phyloP scores from a whole-genome alignment of 1,140 invertebrate species.

The Manduca sexta region DNA sequence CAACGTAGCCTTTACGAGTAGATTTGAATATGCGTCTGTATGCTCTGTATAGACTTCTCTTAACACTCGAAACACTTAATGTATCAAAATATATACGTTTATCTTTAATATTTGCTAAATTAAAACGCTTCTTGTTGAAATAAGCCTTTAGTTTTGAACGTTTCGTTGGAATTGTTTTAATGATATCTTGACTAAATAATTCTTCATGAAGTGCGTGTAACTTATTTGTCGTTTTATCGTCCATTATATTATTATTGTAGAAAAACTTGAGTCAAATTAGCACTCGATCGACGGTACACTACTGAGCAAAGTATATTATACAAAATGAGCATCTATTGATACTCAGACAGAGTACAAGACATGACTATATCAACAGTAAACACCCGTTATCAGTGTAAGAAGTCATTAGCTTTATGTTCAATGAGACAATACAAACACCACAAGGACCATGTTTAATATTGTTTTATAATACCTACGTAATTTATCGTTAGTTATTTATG shows the following conservation, averaged over 20 bases:
- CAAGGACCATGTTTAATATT: slow-evolving; percentile 11
- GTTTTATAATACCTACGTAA: not conserved
- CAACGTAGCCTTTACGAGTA: slow-evolving; percentile 46
- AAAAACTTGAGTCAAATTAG: not conserved
- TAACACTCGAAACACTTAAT: slow-evolving; percentile 46
- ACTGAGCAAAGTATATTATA: not conserved
- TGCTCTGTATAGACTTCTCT: slow-evolving; percentile 40
- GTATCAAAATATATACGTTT: slow-evolving; percentile 48
- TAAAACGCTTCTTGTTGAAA: slow-evolving; percentile 32
- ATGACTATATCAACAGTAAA: slow-evolving; percentile 29
- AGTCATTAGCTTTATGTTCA: slow-evolving; percentile 39
- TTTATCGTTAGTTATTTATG: not conserved
- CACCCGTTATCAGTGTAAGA: slow-evolving; percentile 47
- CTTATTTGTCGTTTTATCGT: slow-evolving; percentile 18
- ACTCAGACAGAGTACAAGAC: not conserved
- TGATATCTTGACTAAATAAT: slow-evolving; percentile 13
- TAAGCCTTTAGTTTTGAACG: slow-evolving; percentile 40
- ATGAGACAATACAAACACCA: slow-evolving; percentile 19
- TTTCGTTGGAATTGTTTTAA: slow-evolving; percentile 18
- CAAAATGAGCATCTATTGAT: slow-evolving; percentile 5
- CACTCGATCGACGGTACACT: not conserved
- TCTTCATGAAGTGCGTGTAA: slow-evolving; percentile 33
- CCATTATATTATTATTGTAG: not conserved
- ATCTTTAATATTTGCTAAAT: slow-evolving; percentile 30
- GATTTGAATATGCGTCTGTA: slow-evolving; percentile 48